Conservation (phyloP, 2,113 vertebrate genomes). For the Zosterops japonicus region DNA sequence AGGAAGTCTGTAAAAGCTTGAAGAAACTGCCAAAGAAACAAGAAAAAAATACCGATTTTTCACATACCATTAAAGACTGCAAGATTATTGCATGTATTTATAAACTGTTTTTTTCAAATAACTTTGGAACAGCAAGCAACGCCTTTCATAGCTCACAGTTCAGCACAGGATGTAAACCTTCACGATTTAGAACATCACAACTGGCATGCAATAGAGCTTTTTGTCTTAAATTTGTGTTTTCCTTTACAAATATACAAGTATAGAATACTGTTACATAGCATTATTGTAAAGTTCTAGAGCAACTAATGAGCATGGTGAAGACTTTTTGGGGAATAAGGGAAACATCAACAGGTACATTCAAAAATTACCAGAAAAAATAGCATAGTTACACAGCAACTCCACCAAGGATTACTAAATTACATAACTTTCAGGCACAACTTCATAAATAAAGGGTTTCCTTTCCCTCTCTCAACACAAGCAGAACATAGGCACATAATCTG, state of each 20-base stretch:
- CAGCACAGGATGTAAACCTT: neutral
- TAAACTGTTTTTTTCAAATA: neutral
- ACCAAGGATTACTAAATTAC: neutral
- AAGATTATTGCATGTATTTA: neutral
- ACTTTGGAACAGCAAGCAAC: neutral
- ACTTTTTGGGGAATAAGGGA: neutral
- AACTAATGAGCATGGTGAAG: neutral
- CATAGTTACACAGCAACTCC: neutral
- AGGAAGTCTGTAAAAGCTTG: constrained; percentile 94
- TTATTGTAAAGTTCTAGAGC: neutral
- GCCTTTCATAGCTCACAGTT: neutral
- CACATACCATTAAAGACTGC: neutral
- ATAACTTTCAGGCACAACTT: neutral
- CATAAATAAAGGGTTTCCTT: neutral
- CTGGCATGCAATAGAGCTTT: neutral
- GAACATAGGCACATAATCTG: neutral
- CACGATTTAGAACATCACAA: neutral
- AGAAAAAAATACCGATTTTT: neutral
- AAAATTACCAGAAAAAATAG: neutral
- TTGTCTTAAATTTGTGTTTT: neutral
- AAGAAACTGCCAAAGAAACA: constrained; percentile 81
- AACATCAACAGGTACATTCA: neutral
- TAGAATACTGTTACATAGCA: neutral
- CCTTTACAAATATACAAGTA: neutral
- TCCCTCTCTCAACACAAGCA: neutral